Percentiles rank a stretch among this genome's conserved stretches.
These are phyloP conservation scores for Pachydiplax longipennis DNA, from an alignment of 2,888 invertebrate species.

Conservation along the genomic window DNA sequence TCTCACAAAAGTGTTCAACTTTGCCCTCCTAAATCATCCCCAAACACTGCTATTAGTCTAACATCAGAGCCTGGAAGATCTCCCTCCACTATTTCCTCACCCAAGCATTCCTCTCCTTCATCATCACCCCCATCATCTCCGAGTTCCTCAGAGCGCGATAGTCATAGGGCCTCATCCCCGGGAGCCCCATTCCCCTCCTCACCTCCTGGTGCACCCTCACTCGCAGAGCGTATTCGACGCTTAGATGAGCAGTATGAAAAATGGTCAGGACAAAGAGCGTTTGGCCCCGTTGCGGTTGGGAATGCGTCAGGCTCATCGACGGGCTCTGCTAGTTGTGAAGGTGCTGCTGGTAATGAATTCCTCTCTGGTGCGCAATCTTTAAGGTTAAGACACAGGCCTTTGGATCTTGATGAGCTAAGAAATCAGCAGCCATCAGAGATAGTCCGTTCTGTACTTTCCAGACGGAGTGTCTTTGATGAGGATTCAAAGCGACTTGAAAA, in stretches of 20 bases:
- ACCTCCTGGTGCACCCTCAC: slow-evolving; percentile 62
- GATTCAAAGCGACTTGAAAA: slow-evolving; percentile 92
- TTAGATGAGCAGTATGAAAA: slow-evolving; percentile 93
- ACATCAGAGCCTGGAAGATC: slow-evolving; percentile 57
- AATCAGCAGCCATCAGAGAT: slow-evolving; percentile 92
- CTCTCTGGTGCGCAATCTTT: slow-evolving; percentile 64
- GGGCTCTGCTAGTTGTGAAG: slow-evolving; percentile 63
- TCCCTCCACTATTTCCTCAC: slow-evolving; percentile 56
- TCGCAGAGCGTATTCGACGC: slow-evolving; percentile 91
- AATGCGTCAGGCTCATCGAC: slow-evolving; percentile 60
- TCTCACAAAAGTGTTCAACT: slow-evolving; percentile 59
- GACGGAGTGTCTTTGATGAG: slow-evolving; percentile 94
- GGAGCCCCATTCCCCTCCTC: slow-evolving; percentile 14
- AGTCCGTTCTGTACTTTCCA: slow-evolving; percentile 88
- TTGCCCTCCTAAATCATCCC: slow-evolving; percentile 59
- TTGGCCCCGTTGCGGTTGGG: slow-evolving; percentile 52
- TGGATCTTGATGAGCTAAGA: slow-evolving; percentile 76
- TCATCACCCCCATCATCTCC: slow-evolving; percentile 70
- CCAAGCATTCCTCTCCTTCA: slow-evolving; percentile 63
- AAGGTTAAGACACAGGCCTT: slow-evolving; percentile 74
- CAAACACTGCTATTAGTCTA: slow-evolving; percentile 56
- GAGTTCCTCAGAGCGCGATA: slow-evolving; percentile 74
- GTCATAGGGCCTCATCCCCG: slow-evolving; percentile 72
- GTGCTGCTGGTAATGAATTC: slow-evolving; percentile 35
- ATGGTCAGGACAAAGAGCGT: slow-evolving; percentile 76